Conservation (phyloP, 2,888 invertebrate genomes). For the Aquatica leii region DNA sequence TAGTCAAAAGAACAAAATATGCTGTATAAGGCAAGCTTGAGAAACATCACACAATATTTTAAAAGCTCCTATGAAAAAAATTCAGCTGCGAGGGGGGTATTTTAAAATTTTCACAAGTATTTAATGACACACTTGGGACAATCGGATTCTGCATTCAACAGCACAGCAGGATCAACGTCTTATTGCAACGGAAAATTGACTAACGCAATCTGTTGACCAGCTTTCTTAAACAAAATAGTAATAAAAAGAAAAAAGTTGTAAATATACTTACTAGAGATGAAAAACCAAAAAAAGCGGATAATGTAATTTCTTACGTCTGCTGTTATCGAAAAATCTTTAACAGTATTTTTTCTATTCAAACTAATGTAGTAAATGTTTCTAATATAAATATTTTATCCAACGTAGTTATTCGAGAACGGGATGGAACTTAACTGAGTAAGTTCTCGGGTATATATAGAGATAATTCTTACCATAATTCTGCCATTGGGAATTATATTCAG, state of each 20-base stretch:
- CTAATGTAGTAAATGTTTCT: neutral
- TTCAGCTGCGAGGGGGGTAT: too few relatives aligned
- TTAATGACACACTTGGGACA: too few relatives aligned
- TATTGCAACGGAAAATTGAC: too few relatives aligned
- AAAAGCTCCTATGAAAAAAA: too few relatives aligned
- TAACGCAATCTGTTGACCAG: neutral
- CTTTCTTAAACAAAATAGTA: neutral
- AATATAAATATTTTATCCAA: slow-evolving; percentile 1
- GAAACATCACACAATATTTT: too few relatives aligned
- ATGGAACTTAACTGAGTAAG: neutral
- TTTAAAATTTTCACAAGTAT: too few relatives aligned
- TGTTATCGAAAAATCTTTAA: neutral
- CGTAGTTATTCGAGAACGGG: neutral
- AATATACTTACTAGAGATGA: neutral
- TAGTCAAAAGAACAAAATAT: too few relatives aligned
- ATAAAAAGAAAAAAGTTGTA: neutral
- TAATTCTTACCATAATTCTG: neutral
- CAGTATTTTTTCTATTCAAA: neutral
- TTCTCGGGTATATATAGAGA: neutral
- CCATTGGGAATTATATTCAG: neutral
- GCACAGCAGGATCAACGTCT: too few relatives aligned
- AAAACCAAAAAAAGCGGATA: neutral
- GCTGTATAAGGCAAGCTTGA: too few relatives aligned
- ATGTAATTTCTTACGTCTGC: neutral
- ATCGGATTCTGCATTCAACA: too few relatives aligned